Base-by-base conservation (phyloP, 2,888 invertebrate genomes). In the Apodemia duryi region DNA sequence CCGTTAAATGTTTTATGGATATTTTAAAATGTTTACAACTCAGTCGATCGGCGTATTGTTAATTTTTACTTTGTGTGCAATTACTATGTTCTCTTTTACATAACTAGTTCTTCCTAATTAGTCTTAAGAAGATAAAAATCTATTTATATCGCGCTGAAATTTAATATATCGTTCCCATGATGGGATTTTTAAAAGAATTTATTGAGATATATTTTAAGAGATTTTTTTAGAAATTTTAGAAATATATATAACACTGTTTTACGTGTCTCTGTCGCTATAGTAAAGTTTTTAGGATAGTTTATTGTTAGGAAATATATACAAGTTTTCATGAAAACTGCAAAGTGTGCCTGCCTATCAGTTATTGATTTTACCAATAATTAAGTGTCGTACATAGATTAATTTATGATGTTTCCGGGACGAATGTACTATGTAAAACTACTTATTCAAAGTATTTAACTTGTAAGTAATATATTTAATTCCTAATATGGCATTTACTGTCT, bases 401-500 rank as follows among this genome's bases (percentile, higher is more conserved):
- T 65, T 74, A 74, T 73, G 73, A 73, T 67, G 71, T 75, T 78
- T 76, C 74, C 73, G 75, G 71, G 77, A 78, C 81, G 81, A 78
- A 75, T 79, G 75, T 79, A 77, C 77, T 77, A 67, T 74, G 70
- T 73, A 71, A 71, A 76, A 74, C 71, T 77, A 76, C 74, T 73
- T 74, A 71, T 73, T 69, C 70, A 73, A 75, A 78, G 75, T 81
- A 80, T 82, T 79, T 79, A 81, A 80, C 78, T 77, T 82, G 80
- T 85, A 83, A 84, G 71, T 75, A 72, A 74, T 82, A 84, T 86
- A 84, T 85, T 78, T 82, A 84, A 91, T 90, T 91, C 91, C 91
- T 91, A 91, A 82, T 81, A 89, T 83, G 90, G 91, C 91, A 91
- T 91, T 91, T 91, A 91, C 87, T 87, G 88, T 90, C 84, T 86